Evolutionary conservation across 2,113 vertebrate genomes (phyloP).

Genomic region (Cromileptes altivelis): DNA sequence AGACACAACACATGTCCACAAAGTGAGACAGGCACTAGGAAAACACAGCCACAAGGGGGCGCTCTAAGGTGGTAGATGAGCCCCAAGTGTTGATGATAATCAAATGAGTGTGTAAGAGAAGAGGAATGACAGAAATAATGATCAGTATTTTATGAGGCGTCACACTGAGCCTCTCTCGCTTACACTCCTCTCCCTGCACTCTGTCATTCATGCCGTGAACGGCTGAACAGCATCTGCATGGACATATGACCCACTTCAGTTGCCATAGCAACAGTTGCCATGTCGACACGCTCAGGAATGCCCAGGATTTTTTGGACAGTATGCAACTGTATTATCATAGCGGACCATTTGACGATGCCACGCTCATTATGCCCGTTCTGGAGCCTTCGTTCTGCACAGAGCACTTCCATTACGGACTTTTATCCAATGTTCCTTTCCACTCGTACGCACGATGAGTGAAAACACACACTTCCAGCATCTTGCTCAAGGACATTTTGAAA

Average conservation of each 20-base stretch:
- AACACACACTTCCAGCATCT: slow-evolving; percentile 23
- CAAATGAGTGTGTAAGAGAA: background rate
- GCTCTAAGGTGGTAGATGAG: slow-evolving; percentile 12
- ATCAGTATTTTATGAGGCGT: slow-evolving; percentile 4
- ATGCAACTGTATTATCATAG: slow-evolving; percentile 27
- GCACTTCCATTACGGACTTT: slow-evolving; percentile 20
- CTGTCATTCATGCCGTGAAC: slow-evolving; percentile 33
- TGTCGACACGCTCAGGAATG: slow-evolving; percentile 62
- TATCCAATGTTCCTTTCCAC: slow-evolving; percentile 29
- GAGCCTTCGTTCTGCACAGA: slow-evolving; percentile 29
- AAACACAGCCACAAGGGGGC: slow-evolving; percentile 47
- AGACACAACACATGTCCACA: slow-evolving; percentile 1
- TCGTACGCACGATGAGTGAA: slow-evolving; percentile 20
- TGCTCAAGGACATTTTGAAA: slow-evolving; percentile 56
- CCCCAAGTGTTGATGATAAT: background rate
- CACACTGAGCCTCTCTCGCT: slow-evolving; percentile 14
- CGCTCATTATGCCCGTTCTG: background rate
- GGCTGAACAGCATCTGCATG: slow-evolving; percentile 72
- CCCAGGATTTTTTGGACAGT: slow-evolving; percentile 47
- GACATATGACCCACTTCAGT: slow-evolving; percentile 77
- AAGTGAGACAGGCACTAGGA: background rate
- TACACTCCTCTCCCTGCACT: slow-evolving; percentile 41
- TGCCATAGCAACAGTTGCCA: slow-evolving; percentile 76
- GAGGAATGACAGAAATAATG: slow-evolving; percentile 7
- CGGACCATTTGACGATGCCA: slow-evolving; percentile 10